Percentiles rank a stretch among this genome's conserved stretches.
phyloP scores from a whole-genome alignment of 2,888 invertebrate genomes.

The Pimpla rufipes region DNA sequence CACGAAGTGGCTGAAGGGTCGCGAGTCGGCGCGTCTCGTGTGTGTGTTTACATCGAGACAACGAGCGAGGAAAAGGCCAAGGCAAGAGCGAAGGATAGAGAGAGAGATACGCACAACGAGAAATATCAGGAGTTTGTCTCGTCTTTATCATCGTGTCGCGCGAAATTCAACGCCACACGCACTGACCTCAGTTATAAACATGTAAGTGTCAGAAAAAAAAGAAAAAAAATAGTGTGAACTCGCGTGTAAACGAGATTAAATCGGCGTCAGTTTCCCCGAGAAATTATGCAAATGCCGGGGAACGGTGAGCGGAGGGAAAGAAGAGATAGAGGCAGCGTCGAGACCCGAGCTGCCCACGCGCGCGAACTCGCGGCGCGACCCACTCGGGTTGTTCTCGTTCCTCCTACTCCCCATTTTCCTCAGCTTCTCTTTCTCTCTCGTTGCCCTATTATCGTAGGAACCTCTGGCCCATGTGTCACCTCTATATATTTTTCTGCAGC shows the following conservation, averaged over 20 bases:
- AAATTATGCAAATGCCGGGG: constrained; percentile 69
- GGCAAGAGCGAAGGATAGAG: constrained; percentile 74
- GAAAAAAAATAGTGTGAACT: constrained; percentile 51
- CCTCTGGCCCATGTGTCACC: constrained; percentile 15
- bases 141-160: constrained; percentile 37
- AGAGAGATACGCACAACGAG: too few species aligned
- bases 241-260: constrained; percentile 48
- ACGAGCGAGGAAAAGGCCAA: constrained; percentile 75
- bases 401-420: constrained; percentile 58
- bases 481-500: neutral
- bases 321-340: constrained; percentile 43
- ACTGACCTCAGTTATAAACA: constrained; percentile 16
- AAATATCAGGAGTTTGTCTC: neutral
- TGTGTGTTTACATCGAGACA: neutral
- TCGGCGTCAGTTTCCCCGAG: constrained; percentile 64
- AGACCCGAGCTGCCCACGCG: constrained; percentile 65
- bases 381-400: constrained; percentile 55
- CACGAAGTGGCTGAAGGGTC: constrained; percentile 47
- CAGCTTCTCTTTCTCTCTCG: constrained; percentile 26
- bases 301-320: constrained; percentile 11
- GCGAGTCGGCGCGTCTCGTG: constrained; percentile 20
- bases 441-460: constrained; percentile 35
- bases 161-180: constrained; percentile 71
- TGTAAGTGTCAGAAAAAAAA: constrained; percentile 28
- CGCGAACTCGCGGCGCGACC: constrained; percentile 24